Percentiles rank a stretch among this genome's conserved stretches.
Evolutionary conservation across 2,888 invertebrate species (phyloP).

Genomic region (Hedya salicella): DNA sequence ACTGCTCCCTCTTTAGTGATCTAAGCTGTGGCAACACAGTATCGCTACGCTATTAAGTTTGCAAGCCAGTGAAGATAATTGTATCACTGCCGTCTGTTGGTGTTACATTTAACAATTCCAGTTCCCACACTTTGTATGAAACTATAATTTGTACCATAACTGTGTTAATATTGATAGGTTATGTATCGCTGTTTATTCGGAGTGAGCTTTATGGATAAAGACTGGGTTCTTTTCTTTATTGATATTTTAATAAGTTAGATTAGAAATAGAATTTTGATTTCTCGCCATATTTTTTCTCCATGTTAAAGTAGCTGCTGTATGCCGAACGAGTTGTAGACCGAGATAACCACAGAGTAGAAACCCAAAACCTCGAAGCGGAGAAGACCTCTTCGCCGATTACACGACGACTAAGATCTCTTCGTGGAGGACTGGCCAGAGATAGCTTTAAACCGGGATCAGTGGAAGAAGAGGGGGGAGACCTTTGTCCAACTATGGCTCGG

Average conservation of each 20-base stretch:
- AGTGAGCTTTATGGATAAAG: neutral
- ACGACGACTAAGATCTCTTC: too few species aligned
- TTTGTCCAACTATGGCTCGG: too few species aligned
- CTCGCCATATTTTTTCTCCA: too few species aligned
- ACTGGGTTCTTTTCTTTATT: conserved; percentile 9
- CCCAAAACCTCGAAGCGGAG: too few species aligned
- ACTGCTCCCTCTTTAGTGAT: neutral
- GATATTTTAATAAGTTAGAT: neutral
- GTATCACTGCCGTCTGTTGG: conserved; percentile 42
- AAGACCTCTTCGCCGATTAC: too few species aligned
- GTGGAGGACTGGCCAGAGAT: too few species aligned
- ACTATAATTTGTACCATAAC: conserved; percentile 25
- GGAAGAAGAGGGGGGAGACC: too few species aligned
- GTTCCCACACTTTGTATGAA: conserved; percentile 40
- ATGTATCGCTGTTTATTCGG: neutral
- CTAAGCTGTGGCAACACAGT: conserved; percentile 6
- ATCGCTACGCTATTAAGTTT: conserved; percentile 40
- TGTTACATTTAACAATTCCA: conserved; percentile 38
- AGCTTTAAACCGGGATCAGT: too few species aligned
- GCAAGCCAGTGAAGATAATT: conserved; percentile 43
- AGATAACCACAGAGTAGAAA: too few species aligned
- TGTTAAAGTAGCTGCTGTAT: too few species aligned
- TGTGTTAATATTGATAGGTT: conserved; percentile 27
- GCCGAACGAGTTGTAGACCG: too few species aligned
- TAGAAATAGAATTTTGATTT: too few species aligned